Percentiles rank a stretch among this genome's conserved stretches.
phyloP scores from a whole-genome alignment of 53 echinoderm and acorn worm species.

The Luidia sarsii region DNA sequence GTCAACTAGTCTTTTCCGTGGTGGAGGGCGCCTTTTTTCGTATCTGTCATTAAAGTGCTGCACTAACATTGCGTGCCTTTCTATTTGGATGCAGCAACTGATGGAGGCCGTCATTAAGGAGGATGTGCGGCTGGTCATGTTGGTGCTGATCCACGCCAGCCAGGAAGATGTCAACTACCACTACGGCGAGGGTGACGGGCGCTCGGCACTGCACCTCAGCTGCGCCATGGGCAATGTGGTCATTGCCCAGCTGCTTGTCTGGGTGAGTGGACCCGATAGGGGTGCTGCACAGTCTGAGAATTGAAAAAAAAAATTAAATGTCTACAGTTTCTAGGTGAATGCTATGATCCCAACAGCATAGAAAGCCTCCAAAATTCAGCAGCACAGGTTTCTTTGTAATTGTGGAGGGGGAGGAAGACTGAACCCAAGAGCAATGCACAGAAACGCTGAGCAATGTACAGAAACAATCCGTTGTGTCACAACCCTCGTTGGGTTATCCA shows the following conservation, averaged over 20 bases:
- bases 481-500: too few species aligned
- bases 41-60: too few species aligned
- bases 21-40: too few species aligned
- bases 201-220: conserved; percentile 96
- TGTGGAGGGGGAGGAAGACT: too few species aligned
- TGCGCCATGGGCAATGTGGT: conserved; percentile 96
- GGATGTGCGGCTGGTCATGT: conserved; percentile 76
- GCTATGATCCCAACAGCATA: too few species aligned
- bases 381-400: too few species aligned
- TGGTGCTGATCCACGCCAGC: conserved; percentile 74
- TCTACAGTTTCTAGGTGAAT: not conserved
- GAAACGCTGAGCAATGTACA: too few species aligned
- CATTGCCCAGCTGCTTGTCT: conserved; percentile 92
- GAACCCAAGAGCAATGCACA: too few species aligned
- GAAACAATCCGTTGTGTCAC: too few species aligned
- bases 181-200: conserved; percentile 93
- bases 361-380: too few species aligned
- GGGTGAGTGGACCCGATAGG: conserved; percentile 73
- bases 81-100: conserved; percentile 76
- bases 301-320: not conserved
- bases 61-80: too few species aligned
- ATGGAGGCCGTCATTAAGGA: conserved; percentile 96
- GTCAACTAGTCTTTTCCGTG: too few species aligned
- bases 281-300: not conserved
- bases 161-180: conserved; percentile 83